phyloP scores from a whole-genome alignment of 2,797 vertebrate genomes.

The Hirundo rustica region DNA sequence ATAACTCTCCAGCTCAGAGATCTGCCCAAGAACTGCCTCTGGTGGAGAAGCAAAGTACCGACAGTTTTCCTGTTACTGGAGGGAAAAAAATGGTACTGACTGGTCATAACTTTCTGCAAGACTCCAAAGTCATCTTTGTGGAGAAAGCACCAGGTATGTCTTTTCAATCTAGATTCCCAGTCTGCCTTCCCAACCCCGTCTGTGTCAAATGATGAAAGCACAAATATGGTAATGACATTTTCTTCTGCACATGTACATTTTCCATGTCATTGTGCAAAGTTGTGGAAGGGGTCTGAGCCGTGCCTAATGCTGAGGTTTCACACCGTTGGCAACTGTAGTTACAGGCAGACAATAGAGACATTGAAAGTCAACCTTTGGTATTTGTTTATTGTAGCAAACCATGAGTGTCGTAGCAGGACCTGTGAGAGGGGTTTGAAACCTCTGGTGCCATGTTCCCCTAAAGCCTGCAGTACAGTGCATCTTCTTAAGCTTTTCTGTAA shows the following conservation, averaged over 20 bases:
- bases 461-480: not conserved
- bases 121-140: conserved; percentile 98
- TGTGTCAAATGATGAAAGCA: not conserved
- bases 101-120: conserved; percentile 95
- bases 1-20: conserved; percentile 85
- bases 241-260: not conserved
- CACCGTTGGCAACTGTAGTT: not conserved
- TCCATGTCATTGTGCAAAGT: not conserved
- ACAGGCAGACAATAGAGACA: not conserved
- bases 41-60: conserved; percentile 94
- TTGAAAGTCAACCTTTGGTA: not conserved
- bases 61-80: conserved; percentile 86
- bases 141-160: conserved; percentile 95
- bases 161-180: not conserved
- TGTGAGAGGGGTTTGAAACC: not conserved
- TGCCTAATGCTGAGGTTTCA: not conserved
- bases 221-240: not conserved
- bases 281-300: not conserved
- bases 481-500: not conserved
- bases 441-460: not conserved
- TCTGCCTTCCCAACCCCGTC: not conserved
- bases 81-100: conserved; percentile 92
- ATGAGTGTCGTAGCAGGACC: not conserved
- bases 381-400: not conserved
- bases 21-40: conserved; percentile 98